These are phyloP conservation scores for Drosophila takahashii DNA, from an alignment of 1,140 invertebrate species.

Conservation along the genomic window DNA sequence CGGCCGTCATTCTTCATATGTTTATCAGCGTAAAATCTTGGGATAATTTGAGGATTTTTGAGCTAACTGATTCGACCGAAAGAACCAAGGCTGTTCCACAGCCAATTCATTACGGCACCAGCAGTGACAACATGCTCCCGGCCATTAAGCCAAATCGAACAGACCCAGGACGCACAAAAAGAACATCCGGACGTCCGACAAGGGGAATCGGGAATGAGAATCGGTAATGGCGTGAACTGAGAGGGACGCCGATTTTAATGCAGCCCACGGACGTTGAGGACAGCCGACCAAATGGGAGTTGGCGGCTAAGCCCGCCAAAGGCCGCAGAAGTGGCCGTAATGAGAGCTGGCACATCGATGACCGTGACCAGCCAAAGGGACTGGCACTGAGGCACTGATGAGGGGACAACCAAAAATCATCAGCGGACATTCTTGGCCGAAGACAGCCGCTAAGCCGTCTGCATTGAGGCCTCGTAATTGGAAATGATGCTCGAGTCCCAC, in stretches of 20 bases:
- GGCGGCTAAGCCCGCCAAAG: constrained; percentile 47
- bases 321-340: constrained; percentile 51
- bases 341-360: constrained; percentile 55
- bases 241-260: constrained; percentile 60
- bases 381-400: constrained; percentile 18
- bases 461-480: constrained; percentile 60
- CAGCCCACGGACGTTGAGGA: constrained; percentile 45
- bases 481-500: constrained; percentile 73
- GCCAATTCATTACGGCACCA: constrained; percentile 43
- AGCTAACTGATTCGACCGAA: constrained; percentile 12
- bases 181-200: not conserved
- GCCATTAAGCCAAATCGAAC: constrained; percentile 38
- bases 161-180: constrained; percentile 13
- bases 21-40: constrained; percentile 15
- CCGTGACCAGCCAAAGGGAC: constrained; percentile 42
- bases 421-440: constrained; percentile 27
- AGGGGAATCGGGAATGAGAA: constrained; percentile 30
- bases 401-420: constrained; percentile 49
- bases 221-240: constrained; percentile 35
- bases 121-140: constrained; percentile 36
- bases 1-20: not conserved
- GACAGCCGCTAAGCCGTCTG: constrained; percentile 33
- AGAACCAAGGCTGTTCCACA: not conserved
- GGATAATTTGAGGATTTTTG: constrained; percentile 30
- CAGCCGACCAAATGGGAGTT: constrained; percentile 58